phyloP scores from a whole-genome alignment of 2,113 vertebrate genomes.

The Ochotona princeps region DNA sequence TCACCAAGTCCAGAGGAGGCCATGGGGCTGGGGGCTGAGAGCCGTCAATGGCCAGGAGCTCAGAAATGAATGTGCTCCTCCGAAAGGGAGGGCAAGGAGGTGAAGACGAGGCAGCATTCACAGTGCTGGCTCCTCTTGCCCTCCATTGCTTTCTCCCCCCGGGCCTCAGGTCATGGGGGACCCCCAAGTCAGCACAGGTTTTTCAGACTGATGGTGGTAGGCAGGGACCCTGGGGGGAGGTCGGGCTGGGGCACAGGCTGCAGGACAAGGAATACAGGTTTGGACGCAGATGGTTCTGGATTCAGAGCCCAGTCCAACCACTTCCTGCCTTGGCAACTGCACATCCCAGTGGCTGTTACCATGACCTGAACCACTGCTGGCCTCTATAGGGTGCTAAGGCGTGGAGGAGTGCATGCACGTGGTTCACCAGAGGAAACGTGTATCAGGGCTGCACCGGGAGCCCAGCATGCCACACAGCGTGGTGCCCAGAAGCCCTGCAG shows the following conservation, averaged over 20 bases:
- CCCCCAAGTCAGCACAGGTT: background rate
- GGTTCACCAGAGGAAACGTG: background rate
- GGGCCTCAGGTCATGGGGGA: background rate
- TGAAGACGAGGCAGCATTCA: background rate
- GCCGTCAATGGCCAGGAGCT: background rate
- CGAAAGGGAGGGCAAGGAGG: background rate
- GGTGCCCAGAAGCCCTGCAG: background rate
- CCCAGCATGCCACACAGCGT: rapidly evolving
- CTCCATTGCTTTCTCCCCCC: background rate
- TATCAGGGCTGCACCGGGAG: background rate
- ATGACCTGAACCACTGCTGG: background rate
- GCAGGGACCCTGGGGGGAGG: background rate
- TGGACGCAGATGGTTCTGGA: background rate
- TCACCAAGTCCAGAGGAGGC: background rate
- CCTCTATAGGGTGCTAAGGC: background rate
- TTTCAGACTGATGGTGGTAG: background rate
- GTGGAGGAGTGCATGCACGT: background rate
- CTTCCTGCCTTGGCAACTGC: background rate
- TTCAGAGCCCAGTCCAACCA: background rate
- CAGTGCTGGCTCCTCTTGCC: background rate
- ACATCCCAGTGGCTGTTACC: background rate
- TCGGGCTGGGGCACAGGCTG: background rate
- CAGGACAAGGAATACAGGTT: background rate
- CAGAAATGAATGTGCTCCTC: background rate
- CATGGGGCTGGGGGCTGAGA: background rate